Evolutionary conservation across 2,797 vertebrate species (phyloP).

Genomic region (Xiphophorus birchmanni): DNA sequence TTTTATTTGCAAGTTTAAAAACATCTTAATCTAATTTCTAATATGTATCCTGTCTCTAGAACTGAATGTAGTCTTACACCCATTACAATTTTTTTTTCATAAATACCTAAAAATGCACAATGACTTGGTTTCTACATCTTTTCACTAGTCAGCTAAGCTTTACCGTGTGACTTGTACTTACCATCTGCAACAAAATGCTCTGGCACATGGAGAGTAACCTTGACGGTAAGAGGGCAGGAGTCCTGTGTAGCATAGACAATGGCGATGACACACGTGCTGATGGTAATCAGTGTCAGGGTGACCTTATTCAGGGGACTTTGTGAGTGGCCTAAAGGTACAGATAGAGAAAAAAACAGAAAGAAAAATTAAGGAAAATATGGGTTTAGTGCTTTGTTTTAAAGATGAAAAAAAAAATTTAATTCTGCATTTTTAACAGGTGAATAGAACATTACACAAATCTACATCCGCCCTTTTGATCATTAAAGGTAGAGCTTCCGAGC

Average conservation of each 20-base stretch:
- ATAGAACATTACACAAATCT: neutral
- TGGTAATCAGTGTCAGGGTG: constrained; percentile 92
- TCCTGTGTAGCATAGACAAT: constrained; percentile 95
- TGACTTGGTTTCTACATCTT: neutral
- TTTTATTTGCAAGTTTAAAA: neutral
- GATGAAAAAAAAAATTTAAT: constrained; percentile 5
- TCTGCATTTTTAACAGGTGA: constrained; percentile 3
- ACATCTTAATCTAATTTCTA: neutral
- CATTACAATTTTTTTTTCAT: neutral
- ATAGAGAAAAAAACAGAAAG: constrained; percentile 23
- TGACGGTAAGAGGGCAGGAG: constrained; percentile 94
- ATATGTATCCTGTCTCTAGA: neutral
- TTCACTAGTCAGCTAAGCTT: constrained; percentile 19
- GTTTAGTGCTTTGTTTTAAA: constrained; percentile 6
- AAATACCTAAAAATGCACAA: neutral
- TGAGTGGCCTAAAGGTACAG: constrained; percentile 83
- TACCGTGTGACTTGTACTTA: constrained; percentile 77
- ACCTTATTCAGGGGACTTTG: constrained; percentile 97
- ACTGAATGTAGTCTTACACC: neutral
- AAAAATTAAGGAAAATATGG: constrained; percentile 12
- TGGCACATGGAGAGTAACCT: constrained; percentile 96
- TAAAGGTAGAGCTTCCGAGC: neutral
- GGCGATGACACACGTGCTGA: constrained; percentile 93
- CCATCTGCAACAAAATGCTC: constrained; percentile 98
- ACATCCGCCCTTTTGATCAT: neutral